phyloP scores from a whole-genome alignment of 2,888 invertebrate species.

The Heliconius cydno region DNA sequence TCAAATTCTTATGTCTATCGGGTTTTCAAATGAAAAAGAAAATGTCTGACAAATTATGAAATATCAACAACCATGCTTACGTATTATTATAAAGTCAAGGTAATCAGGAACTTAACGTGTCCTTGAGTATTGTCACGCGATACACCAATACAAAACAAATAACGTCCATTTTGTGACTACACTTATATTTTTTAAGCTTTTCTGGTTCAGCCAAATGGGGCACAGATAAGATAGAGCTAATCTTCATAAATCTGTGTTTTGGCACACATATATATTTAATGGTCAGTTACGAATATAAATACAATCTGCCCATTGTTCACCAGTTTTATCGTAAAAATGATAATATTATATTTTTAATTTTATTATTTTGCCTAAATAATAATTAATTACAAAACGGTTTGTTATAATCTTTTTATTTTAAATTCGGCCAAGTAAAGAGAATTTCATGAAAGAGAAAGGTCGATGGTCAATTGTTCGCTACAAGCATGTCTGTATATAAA shows the following conservation, averaged over 20 bases:
- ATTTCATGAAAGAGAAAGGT: background rate
- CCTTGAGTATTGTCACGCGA: constrained; percentile 54
- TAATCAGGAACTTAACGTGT: constrained; percentile 41
- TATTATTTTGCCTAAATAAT: background rate
- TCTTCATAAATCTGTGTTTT: constrained; percentile 33
- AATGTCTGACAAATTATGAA: background rate
- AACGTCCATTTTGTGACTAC: constrained; percentile 30
- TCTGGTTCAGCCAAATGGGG: constrained; percentile 13
- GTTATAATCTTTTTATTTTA: background rate
- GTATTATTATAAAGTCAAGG: constrained; percentile 46
- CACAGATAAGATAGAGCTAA: constrained; percentile 25
- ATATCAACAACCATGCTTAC: constrained; percentile 28
- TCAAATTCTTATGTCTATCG: constrained; percentile 21
- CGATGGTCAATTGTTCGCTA: background rate
- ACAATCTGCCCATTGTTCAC: background rate
- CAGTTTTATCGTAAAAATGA: background rate
- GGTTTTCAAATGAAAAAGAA: constrained; percentile 3
- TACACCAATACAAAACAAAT: constrained; percentile 47
- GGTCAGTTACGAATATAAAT: background rate
- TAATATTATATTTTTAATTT: background rate
- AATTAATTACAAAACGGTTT: background rate
- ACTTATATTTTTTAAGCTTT: background rate
- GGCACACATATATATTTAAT: constrained; percentile 38
- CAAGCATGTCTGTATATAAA: constrained; percentile 11
- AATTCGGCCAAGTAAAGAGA: constrained; percentile 4